These are phyloP conservation scores for Drosophila subquinaria DNA, from an alignment of 2,888 invertebrate genomes.

Conservation along the genomic window DNA sequence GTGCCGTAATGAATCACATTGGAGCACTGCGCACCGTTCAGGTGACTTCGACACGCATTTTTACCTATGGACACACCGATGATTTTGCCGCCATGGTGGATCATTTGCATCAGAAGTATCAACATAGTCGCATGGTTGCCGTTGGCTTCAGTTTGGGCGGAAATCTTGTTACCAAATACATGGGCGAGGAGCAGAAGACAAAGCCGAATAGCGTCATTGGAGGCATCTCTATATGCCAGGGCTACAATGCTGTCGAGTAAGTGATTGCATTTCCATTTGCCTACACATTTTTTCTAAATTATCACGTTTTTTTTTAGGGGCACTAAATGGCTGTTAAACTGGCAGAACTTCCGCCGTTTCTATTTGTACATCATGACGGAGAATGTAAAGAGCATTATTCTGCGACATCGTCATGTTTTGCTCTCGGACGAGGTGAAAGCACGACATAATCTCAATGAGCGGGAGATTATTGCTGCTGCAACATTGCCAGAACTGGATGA, in stretches of 20 bases:
- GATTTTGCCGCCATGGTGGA: constrained; percentile 94
- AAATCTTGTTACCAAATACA: constrained; percentile 96
- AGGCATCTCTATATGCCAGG: constrained; percentile 97
- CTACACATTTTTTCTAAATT: not conserved
- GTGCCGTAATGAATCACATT: constrained; percentile 97
- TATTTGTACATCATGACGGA: constrained; percentile 97
- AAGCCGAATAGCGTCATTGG: constrained; percentile 91
- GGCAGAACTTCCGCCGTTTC: constrained; percentile 95
- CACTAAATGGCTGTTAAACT: constrained; percentile 92
- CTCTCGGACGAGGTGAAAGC: constrained; percentile 91
- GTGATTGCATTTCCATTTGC: constrained; percentile 81
- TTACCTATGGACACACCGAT: constrained; percentile 96
- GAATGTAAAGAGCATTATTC: constrained; percentile 94
- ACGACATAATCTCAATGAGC: constrained; percentile 90
- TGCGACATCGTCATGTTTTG: constrained; percentile 92
- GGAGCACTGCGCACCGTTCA: constrained; percentile 94
- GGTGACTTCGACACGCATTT: constrained; percentile 94
- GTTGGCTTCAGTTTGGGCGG: constrained; percentile 98
- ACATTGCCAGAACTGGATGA: constrained; percentile 95
- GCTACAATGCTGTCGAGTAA: constrained; percentile 96
- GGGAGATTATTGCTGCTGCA: constrained; percentile 93
- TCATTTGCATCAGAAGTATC: constrained; percentile 90
- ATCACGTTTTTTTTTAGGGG: constrained; percentile 87
- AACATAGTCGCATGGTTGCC: constrained; percentile 91
- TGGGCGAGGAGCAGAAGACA: constrained; percentile 90